Conservation (phyloP, 1,140 invertebrate species). For the Palaemon carinicauda region DNA sequence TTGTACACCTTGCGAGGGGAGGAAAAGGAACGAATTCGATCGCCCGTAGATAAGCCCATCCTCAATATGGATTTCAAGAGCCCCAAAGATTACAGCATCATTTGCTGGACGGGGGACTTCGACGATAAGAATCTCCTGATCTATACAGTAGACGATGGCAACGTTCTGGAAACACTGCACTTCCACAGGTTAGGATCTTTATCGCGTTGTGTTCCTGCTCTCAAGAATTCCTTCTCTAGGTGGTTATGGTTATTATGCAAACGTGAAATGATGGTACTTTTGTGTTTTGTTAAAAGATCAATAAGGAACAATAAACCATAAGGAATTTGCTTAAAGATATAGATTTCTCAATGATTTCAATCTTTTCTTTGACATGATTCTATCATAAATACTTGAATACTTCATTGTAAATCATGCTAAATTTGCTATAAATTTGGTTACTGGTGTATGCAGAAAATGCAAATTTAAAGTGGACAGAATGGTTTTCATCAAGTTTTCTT, state of each 20-base stretch:
- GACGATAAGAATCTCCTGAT: conserved; percentile 77
- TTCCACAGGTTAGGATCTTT: conserved; percentile 73
- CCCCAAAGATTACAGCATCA: conserved; percentile 75
- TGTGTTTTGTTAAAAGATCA: too few species aligned
- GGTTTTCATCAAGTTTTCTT: too few species aligned
- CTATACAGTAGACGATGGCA: conserved; percentile 70
- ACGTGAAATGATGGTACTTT: not conserved
- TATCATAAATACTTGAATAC: too few species aligned
- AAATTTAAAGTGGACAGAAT: too few species aligned
- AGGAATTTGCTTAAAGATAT: too few species aligned
- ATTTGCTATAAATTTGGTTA: too few species aligned
- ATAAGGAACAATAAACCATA: too few species aligned
- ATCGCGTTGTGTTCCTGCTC: not conserved
- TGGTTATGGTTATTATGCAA: not conserved
- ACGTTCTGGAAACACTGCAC: conserved; percentile 72
- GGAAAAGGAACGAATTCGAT: conserved; percentile 54
- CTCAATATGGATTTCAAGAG: conserved; percentile 77
- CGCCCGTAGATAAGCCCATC: conserved; percentile 58
- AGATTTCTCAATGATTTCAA: too few species aligned
- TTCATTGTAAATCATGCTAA: too few species aligned
- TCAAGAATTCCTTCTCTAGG: not conserved
- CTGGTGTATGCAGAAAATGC: too few species aligned
- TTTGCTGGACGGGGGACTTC: conserved; percentile 82
- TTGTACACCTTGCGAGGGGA: conserved; percentile 78
- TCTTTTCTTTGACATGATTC: too few species aligned